phyloP scores from a whole-genome alignment of 2,888 invertebrate species.

The Corbicula japonica region DNA sequence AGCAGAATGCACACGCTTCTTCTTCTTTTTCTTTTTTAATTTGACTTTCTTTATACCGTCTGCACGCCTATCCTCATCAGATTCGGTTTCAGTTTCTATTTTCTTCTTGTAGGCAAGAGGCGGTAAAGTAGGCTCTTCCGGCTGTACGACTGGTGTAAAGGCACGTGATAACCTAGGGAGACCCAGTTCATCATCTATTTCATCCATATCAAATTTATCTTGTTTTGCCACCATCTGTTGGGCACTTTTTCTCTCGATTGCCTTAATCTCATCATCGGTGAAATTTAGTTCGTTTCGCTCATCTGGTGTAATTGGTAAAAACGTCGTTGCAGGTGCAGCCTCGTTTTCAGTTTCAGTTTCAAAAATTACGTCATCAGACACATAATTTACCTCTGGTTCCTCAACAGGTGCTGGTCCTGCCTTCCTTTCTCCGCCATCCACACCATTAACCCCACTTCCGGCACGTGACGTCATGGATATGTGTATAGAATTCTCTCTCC shows the following conservation, averaged over 20 bases:
- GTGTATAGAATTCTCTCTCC: constrained; percentile 63
- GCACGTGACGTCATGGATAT: constrained; percentile 61
- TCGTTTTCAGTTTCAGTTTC: constrained; percentile 55
- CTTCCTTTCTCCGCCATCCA: constrained; percentile 28
- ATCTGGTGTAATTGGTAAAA: constrained; percentile 58
- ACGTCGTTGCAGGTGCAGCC: constrained; percentile 55
- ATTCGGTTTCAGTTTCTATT: constrained; percentile 20
- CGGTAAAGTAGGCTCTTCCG: constrained; percentile 45
- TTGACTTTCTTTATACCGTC: constrained; percentile 62
- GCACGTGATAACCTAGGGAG: constrained; percentile 61
- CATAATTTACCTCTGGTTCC: constrained; percentile 62
- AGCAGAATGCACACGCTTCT: constrained; percentile 53
- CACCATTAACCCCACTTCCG: constrained; percentile 43
- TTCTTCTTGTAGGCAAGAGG: constrained; percentile 53
- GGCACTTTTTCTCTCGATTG: constrained; percentile 43
- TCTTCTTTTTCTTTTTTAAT: constrained; percentile 53
- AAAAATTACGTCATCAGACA: constrained; percentile 47
- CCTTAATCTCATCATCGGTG: constrained; percentile 58
- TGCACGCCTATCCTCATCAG: constrained; percentile 42
- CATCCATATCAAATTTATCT: constrained; percentile 61
- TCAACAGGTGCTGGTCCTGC: constrained; percentile 57
- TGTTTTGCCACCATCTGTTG: constrained; percentile 29
- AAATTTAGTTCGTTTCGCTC: constrained; percentile 56
- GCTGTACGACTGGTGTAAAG: constrained; percentile 58
- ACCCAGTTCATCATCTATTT: constrained; percentile 63